Base-by-base conservation (phyloP, 2,888 invertebrate species). In the Urechis unicinctus region DNA sequence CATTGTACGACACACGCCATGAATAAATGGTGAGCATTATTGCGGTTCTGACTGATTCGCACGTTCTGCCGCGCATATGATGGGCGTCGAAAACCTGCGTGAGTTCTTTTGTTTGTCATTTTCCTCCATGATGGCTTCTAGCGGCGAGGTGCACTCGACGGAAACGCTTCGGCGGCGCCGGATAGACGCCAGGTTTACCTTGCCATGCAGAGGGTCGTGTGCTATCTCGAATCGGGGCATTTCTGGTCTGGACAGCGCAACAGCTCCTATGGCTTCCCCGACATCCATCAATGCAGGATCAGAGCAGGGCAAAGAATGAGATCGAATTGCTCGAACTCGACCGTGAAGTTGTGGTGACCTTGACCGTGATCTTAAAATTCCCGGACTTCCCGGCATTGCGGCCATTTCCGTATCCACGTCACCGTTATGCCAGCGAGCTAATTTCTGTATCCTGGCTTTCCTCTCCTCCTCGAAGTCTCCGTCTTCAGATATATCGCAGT, bases 221-320 rank as follows among this genome's bases (percentile, higher is more conserved):
- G 13, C 6, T 24, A 48, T 6, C 13, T 6, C 17, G 9, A 9
- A 9, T 17, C 36, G 36, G 9, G 17, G 36, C 9, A 17, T 17
- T 36, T 36, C 36, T 26, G 13, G 25, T 4, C 25, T 22, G 28
- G 25, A 25, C 45, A 45, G 45, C 6, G 29, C 53, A 22, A 53
- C 22, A 2, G 53, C 53, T 6, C 53, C 53, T 22, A 53, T 53
- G 29, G 53, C 53, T 22, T 53, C 53, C 22, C 53, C 53, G n/a
- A 53, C 22, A 24, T 53, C 53, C 22, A 46, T 25, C 6, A 48
- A 9, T 2, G 26, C 13, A 9, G 48, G 48, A 21, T 53, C 53
- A 5, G 24, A 21, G 22, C 46, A 30, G 22, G 53, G 53, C 6
- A 53, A 47, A 4, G 53, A 53, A 4, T 31, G 22, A 25, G 47